phyloP scores from a whole-genome alignment of 2,797 vertebrate species.

The Sebastes itinus region DNA sequence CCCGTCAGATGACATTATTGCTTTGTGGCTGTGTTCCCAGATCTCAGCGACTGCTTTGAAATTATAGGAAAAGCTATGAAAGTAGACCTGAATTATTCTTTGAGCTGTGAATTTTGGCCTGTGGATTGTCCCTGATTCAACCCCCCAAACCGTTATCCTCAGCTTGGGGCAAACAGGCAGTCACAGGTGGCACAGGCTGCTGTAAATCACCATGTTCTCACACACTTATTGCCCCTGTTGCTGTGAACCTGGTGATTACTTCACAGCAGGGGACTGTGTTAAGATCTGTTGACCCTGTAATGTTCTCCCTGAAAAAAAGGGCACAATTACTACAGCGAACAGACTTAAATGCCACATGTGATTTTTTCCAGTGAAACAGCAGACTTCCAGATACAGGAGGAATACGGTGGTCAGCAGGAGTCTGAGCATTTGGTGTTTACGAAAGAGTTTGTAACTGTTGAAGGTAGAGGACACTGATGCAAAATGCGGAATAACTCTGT shows the following conservation, averaged over 20 bases:
- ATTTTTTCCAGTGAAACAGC: neutral
- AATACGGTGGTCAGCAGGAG: neutral
- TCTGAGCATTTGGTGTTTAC: conserved; percentile 10
- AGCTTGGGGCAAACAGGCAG: conserved; percentile 41
- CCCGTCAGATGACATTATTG: neutral
- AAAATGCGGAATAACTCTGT: conserved; percentile 62
- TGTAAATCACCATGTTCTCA: conserved; percentile 58
- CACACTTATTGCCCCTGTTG: conserved; percentile 26
- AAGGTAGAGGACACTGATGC: conserved; percentile 35
- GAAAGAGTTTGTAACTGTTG: conserved; percentile 18
- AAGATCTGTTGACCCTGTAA: conserved; percentile 38
- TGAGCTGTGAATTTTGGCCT: neutral
- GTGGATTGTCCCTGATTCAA: conserved; percentile 8
- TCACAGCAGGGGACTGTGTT: conserved; percentile 41
- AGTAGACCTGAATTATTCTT: neutral
- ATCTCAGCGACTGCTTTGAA: too few relatives aligned
- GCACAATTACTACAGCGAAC: conserved; percentile 9
- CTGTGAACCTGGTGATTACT: conserved; percentile 48
- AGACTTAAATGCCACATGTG: conserved; percentile 29
- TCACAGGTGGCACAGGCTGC: conserved; percentile 55
- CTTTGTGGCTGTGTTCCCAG: too few relatives aligned
- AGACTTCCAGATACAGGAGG: neutral
- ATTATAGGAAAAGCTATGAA: neutral
- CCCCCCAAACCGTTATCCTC: conserved; percentile 10
- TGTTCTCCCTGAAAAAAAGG: conserved; percentile 30